phyloP scores from a whole-genome alignment of 2,797 vertebrate species.

The Acanthornis magna region DNA sequence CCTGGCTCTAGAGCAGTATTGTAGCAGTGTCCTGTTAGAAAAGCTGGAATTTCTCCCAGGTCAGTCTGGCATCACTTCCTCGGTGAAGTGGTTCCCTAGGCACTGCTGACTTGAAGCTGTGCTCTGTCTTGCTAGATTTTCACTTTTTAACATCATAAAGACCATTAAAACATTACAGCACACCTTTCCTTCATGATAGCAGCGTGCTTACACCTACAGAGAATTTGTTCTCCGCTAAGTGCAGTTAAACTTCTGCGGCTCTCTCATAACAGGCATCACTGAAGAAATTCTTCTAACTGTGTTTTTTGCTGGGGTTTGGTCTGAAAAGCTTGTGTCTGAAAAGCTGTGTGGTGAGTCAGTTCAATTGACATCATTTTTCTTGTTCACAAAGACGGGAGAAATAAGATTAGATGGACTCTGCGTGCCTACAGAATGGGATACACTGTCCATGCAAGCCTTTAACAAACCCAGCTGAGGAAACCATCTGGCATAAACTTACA shows the following conservation, averaged over 20 bases:
- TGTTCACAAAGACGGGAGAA: neutral
- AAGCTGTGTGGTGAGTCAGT: neutral
- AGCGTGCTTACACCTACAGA: neutral
- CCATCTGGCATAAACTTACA: neutral
- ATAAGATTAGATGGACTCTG: rapidly evolving
- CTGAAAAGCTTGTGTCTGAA: neutral
- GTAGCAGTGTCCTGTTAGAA: neutral
- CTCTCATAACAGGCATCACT: neutral
- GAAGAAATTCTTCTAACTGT: neutral
- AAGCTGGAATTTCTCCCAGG: neutral
- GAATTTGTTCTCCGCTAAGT: neutral
- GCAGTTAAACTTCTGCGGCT: neutral
- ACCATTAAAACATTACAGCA: neutral
- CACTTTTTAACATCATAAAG: neutral
- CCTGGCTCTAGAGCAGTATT: neutral
- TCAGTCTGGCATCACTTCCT: neutral
- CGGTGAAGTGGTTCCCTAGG: neutral
- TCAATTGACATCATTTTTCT: neutral
- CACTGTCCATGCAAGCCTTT: neutral
- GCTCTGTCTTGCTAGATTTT: neutral
- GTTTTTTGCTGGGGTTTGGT: neutral
- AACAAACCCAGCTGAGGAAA: neutral
- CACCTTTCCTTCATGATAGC: neutral
- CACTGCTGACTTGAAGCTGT: neutral
- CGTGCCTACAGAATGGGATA: neutral